Evolutionary conservation across 30 jellyfish, hydroid and myxozoan species (phyloP), one percentile per base, ranked within the genome.

Genomic region (Aurelia coerulea): DNA sequence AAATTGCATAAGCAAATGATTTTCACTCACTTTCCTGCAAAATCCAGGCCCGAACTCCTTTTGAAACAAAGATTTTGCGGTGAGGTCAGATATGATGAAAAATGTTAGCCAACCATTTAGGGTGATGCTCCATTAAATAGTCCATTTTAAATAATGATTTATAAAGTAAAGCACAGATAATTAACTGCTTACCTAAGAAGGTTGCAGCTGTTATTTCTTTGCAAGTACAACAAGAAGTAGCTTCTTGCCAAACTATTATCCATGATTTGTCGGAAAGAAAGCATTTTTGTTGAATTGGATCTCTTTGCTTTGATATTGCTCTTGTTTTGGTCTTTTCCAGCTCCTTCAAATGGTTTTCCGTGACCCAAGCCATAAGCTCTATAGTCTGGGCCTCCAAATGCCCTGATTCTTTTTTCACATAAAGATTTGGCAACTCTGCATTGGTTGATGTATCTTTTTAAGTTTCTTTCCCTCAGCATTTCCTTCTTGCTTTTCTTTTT

Each of bases 331-430:
- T 54, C 84, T 39, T 94, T 89, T 35, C 92, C 92, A 39, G 91
- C 89, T 1, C 87, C 85, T 67, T 86, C 96, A 49, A 90, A 73
- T 54, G 97, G 97, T 81, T 85, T 74, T 11, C 97, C 98, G 51
- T 93, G 98, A 7, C 98, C 97, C 49, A 95, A 75, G 17, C 99
- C 97, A 86, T 95, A 95, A 4, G 90, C 96, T 35, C 99, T 62
- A 78, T 95, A 95, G 63, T 95, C 99, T 0, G 97, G 97, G 9
- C 99, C 99, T 49, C 99, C 99, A 64, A 84, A 94, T 11, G 85
- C 56, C 15, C 99, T 83, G n/a, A 95, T 95, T 31, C 97, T 80
- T 62, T 95, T 95, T 78, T 95, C 99, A 80, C 99, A 95, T 11
- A 90, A 94, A 19, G 94, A 76, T 67, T 95, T 95, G 41, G 99